phyloP scores from a whole-genome alignment of 2,797 vertebrate genomes.

The Hyperoplus immaculatus region DNA sequence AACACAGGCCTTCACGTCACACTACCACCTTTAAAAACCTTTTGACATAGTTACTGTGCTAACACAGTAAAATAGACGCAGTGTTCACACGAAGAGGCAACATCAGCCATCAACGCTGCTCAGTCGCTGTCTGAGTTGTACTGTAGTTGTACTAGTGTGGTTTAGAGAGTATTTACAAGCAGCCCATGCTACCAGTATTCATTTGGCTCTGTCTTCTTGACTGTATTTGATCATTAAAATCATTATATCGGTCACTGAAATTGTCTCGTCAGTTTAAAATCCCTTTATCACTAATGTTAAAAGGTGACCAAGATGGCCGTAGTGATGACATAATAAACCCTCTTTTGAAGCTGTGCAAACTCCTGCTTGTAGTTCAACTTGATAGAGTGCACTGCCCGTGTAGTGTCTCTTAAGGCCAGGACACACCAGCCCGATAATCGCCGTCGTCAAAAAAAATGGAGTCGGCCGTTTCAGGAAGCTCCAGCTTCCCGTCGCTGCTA shows the following conservation, averaged over 20 bases:
- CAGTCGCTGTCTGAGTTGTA: background rate
- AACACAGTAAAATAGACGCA: conserved; percentile 5
- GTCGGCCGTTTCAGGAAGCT: no score
- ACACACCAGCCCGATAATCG: no score
- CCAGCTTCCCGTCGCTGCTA: no score
- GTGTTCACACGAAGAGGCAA: conserved; percentile 6
- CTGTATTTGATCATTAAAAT: conserved; percentile 28
- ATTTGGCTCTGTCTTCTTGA: conserved; percentile 51
- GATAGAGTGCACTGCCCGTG: conserved; percentile 34
- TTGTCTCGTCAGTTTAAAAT: conserved; percentile 34
- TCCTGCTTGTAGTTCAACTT: conserved; percentile 45
- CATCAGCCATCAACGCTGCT: background rate
- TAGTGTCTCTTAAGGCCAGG: conserved; percentile 34
- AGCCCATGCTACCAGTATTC: conserved; percentile 26
- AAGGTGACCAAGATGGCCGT: background rate
- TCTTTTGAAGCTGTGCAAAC: conserved; percentile 69
- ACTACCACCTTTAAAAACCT: background rate
- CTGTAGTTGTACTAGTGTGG: conserved; percentile 34
- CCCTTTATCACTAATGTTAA: conserved; percentile 13
- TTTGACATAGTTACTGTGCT: conserved; percentile 7
- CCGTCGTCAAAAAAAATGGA: no score
- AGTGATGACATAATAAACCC: background rate
- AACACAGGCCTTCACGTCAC: conserved; percentile 2
- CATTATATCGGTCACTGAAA: conserved; percentile 13
- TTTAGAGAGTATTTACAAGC: conserved; percentile 67